A percentile compares a stretch with the other conserved stretches of the same genome.
Conservation (phyloP, 2,113 vertebrate species). For the Rousettus leschenaultii region DNA sequence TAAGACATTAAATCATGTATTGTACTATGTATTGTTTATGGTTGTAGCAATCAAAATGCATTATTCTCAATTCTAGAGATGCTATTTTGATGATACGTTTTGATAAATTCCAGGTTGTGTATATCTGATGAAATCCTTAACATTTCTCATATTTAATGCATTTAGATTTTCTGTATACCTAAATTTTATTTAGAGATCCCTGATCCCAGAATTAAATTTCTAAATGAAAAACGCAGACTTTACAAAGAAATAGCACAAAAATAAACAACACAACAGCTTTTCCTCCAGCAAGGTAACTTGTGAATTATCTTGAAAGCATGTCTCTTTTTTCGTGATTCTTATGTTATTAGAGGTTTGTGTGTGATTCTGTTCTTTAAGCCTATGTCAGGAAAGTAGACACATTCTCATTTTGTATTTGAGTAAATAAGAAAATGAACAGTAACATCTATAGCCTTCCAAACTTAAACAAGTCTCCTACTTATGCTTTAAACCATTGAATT, state of each 20-base stretch:
- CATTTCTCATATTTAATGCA: not conserved
- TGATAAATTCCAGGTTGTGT: not conserved
- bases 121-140: not conserved
- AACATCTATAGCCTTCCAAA: not conserved
- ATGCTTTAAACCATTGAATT: not conserved
- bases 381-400: not conserved
- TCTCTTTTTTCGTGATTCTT: not conserved
- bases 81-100: not conserved
- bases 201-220: not conserved
- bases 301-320: slow-evolving; percentile 13
- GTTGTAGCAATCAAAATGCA: not conserved
- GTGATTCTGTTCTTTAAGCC: not conserved
- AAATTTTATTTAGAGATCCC: not conserved
- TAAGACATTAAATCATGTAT: not conserved
- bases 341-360: not conserved
- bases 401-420: not conserved
- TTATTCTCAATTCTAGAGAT: slow-evolving; percentile 15
- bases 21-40: not conserved
- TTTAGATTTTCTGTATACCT: not conserved
- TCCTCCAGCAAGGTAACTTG: not conserved
- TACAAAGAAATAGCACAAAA: not conserved
- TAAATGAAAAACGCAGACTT: slow-evolving; percentile 25
- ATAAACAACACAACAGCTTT: not conserved
- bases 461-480: not conserved
- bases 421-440: slow-evolving; percentile 12